Base-by-base conservation (phyloP, 2,797 vertebrate species). In the Enteromius thamalakanensis region DNA sequence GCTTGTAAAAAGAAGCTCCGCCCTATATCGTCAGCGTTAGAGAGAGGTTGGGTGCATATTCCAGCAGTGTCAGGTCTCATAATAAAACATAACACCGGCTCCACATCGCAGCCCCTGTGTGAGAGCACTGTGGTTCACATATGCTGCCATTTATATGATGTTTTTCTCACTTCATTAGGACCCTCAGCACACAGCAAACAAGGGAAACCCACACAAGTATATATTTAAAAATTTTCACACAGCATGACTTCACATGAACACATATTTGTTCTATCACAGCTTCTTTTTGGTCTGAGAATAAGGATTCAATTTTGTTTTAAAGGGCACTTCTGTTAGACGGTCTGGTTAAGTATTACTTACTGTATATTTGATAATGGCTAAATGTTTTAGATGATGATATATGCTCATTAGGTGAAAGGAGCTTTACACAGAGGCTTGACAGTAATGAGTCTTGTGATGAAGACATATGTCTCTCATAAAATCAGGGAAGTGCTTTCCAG, bases 71-170 rank as follows among this genome's bases (percentile, higher is more conserved):
- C 65, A 37, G 11, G 42, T 83, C 78, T 86, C 85, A 70, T 86
- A 82, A 85, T 90, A 88, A 87, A 83, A 79, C 80, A 51, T 67
- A 84, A 82, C 81, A 81, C 74, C 55, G 23, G 79, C 62, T 80
- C 77, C 47, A 60, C 60, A 53, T 76, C 40, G 23, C 76, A 81
- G 69, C 60, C 8, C 0, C 26, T 62, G 49, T 76, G 23, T 37
- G 67, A 60, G 26, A 37, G 45, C 71, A 47, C 47, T 40, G 74
- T 58, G 49, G 67, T 34, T 58, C 51, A 70, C 83, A 82, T 87
- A 47, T 68, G 65, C 72, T 86, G 79, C 53, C 82, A 79, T 89
- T 83, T 86, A 86, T 82, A 85, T 83, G 78, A 55, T 81, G 58
- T 81, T 49, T 81, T 86, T 62, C 81, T 76, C 29, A 55, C 77